A percentile compares a stretch with the other conserved stretches of the same genome.
Evolutionary conservation across 2,113 vertebrate genomes (phyloP).

Genomic region (Zosterops lateralis): DNA sequence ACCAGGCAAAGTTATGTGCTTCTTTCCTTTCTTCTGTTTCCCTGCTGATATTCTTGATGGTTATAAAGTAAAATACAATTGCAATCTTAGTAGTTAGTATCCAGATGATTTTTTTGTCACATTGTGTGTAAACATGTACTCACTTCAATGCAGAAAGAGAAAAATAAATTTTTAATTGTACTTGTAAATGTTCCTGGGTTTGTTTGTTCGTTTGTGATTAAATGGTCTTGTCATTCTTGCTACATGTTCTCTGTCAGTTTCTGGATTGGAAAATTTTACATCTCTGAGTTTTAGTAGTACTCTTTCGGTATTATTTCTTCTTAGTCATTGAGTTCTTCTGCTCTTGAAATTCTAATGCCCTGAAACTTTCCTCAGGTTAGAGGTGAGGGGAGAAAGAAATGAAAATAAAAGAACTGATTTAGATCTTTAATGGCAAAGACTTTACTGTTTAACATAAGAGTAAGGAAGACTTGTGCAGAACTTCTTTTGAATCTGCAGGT

Average conservation of each 20-base stretch:
- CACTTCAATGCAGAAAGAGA: constrained; percentile 54
- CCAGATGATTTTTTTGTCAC: neutral
- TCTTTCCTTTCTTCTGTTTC: neutral
- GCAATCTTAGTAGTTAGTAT: neutral
- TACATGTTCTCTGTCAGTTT: neutral
- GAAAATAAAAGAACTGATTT: neutral
- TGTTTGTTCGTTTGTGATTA: neutral
- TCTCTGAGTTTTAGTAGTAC: neutral
- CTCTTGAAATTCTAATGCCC: neutral
- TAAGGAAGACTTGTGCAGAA: neutral
- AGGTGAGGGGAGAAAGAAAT: neutral
- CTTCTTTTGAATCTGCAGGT: neutral
- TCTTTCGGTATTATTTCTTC: neutral
- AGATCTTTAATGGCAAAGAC: neutral
- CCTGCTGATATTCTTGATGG: neutral
- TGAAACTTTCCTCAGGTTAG: neutral
- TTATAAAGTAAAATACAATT: neutral
- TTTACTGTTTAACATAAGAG: neutral
- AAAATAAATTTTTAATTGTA: constrained; percentile 74
- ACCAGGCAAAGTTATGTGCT: neutral
- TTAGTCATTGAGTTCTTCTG: neutral
- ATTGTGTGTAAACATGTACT: constrained; percentile 42
- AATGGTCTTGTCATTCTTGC: neutral
- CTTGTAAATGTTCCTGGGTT: neutral
- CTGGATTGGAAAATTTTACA: neutral